Base-by-base conservation (phyloP, 2,888 invertebrate genomes). In the Pseudococcus longispinus region DNA sequence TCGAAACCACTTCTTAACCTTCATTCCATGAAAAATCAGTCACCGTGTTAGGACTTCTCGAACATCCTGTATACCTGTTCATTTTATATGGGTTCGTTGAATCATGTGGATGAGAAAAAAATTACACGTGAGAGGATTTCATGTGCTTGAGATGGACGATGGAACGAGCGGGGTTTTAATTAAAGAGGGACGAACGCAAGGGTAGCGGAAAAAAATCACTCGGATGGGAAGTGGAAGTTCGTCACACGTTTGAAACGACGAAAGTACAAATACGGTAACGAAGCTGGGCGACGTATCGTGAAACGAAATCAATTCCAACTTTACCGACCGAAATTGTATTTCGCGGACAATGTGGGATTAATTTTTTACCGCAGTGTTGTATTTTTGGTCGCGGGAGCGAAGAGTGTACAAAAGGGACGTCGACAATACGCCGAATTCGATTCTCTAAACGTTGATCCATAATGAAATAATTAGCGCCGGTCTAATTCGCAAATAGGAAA, bases 391-490 rank as follows among this genome's bases (percentile, higher is more conserved):
- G 60, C 6, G 9, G 23, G 23, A 11, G 23, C 9, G 60, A 23
- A 20, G 23, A 11, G 20, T 8, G 60, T 2, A 6, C 29, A 1
- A 60, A 8, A 13, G 74, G 32, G 20, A 18, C 0, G 18, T 32
- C 0, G 74, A 74, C 74, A 74, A 74, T 74, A 80, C 77, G 42
- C 42, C 77, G 70, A 70, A 70, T 70, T 70, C 74, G 74, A 74
- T 42, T 80, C 32, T 74, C 42, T 80, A 80, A 80, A 80, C 42
- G 77, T 80, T 80, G 42, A 80, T 80, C 77, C 77, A 80, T 80
- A 42, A 80, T 80, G 77, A 80, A 80, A 80, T 80, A 80, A 80
- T 80, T 80, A 80, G 77, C 77, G 77, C 77, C 77, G 77, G 77
- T 80, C 77, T 80, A 29, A 80, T 80, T 80, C 77, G 42, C 77